Evolutionary conservation across 2,113 vertebrate genomes (phyloP), one percentile per base, ranked within the genome.

Genomic region (Vidua macroura): DNA sequence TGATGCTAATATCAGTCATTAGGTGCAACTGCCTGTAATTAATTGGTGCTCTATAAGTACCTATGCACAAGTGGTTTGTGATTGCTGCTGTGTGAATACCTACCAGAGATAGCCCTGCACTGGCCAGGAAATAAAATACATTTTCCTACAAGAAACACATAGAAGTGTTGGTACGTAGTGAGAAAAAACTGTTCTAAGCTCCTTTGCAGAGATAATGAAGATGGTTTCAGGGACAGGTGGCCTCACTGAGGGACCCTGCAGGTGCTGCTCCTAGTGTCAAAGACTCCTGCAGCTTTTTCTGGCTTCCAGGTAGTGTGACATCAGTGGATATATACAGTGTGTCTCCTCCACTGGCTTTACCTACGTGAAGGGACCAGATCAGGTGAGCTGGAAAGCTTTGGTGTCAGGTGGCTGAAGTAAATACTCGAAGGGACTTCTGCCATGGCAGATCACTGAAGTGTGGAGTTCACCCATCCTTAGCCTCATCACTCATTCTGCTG

Each of bases 1-100:
- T 74, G 33, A 41, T 85, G 74, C 67, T 97, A 90, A 80, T 95
- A 89, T 90, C 81, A 83, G 70, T 92, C 84, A 93, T 95, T 91
- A 96, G 75, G 75, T 67, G 69, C 59, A 25, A 55, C n/a, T 37
- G 28, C 21, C 4, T 51, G 46, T 6, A 81, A 76, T 28, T 6
- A 81, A 76, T 28, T 79, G 87, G 62, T 83, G 70, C 18, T 74
- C 75, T 92, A 67, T 94, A 96, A 95, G 88, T 94, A 93, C 55
- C 63, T 86, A 3, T 18, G 63, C 43, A 80, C 68, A 63, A 86
- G 55, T 9, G 10, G 55, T 63, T 86, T 90, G 79, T 59, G 49
- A 43, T 59, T 85, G 89, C 73, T 85, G 51, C 84, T 90, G 37
- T 89, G 33, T 73, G 83, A 91, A 90, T 66, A 63, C 53, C 41